These are phyloP conservation scores for Copidosoma floridanum DNA, from an alignment of 1,140 invertebrate genomes.

Conservation along the genomic window DNA sequence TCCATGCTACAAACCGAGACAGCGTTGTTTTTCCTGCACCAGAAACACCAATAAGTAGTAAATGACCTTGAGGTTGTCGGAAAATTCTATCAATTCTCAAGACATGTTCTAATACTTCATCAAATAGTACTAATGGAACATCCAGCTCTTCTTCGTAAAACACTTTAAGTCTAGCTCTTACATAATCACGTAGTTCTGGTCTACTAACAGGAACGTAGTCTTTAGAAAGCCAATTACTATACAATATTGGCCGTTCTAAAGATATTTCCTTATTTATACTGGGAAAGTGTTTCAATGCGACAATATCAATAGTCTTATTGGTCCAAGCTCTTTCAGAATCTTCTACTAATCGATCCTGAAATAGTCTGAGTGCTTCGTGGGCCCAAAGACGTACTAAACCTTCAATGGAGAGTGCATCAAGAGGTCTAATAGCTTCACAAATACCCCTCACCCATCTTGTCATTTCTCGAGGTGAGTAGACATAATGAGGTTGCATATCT, in stretches of 20 bases:
- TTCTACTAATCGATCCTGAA: slow-evolving; percentile 95
- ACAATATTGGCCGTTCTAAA: slow-evolving; percentile 87
- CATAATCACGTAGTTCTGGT: slow-evolving; percentile 93
- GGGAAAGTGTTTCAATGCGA: slow-evolving; percentile 94
- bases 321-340: slow-evolving; percentile 96
- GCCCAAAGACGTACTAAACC: slow-evolving; percentile 96
- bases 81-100: slow-evolving; percentile 98
- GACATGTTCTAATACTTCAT: slow-evolving; percentile 98
- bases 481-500: slow-evolving; percentile 99
- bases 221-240: slow-evolving; percentile 98
- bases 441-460: slow-evolving; percentile 99
- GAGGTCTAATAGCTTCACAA: slow-evolving; percentile 94
- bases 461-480: slow-evolving; percentile 99
- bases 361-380: slow-evolving; percentile 95
- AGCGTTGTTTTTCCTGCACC: slow-evolving; percentile 99
- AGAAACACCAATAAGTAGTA: slow-evolving; percentile 94
- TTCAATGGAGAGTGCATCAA: slow-evolving; percentile 89
- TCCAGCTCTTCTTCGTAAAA: slow-evolving; percentile 99
- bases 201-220: slow-evolving; percentile 96
- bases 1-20: slow-evolving; percentile 99
- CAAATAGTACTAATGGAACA: slow-evolving; percentile 96
- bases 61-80: slow-evolving; percentile 96
- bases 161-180: slow-evolving; percentile 94
- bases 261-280: slow-evolving; percentile 84
- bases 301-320: slow-evolving; percentile 94